phyloP scores from a whole-genome alignment of 2,797 vertebrate species.

The Xenopus petersii region DNA sequence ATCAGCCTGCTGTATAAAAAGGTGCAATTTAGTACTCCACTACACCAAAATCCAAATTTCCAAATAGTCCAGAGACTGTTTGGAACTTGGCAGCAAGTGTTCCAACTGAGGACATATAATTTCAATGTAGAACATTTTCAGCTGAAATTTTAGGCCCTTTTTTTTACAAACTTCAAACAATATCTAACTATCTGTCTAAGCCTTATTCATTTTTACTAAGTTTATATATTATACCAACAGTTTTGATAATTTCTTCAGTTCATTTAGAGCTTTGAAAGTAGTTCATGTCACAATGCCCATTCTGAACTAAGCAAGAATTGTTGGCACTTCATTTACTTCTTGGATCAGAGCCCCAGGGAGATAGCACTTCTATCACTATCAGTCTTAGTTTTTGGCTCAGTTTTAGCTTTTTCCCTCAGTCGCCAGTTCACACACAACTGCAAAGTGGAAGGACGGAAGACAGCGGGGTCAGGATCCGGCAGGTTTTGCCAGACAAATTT shows the following conservation, averaged over 20 bases:
- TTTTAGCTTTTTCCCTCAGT: slow-evolving; percentile 20
- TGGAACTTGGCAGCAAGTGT: too few relatives aligned
- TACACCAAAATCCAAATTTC: too few relatives aligned
- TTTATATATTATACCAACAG: background rate
- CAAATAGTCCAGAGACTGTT: too few relatives aligned
- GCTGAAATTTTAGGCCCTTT: too few relatives aligned
- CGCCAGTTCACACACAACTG: slow-evolving; percentile 35
- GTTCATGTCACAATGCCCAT: background rate
- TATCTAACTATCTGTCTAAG: too few relatives aligned
- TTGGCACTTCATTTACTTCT: slow-evolving; percentile 14
- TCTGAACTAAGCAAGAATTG: slow-evolving; percentile 1
- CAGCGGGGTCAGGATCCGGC: slow-evolving; percentile 34
- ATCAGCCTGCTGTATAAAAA: too few relatives aligned
- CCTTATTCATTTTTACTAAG: too few relatives aligned
- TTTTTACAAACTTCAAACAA: too few relatives aligned
- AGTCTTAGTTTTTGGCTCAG: slow-evolving; percentile 21
- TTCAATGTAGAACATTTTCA: too few relatives aligned
- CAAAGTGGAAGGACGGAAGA: slow-evolving; percentile 24
- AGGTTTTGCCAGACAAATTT: slow-evolving; percentile 27
- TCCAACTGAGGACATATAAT: too few relatives aligned
- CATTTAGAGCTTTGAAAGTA: background rate
- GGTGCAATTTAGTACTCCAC: too few relatives aligned
- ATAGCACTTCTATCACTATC: slow-evolving; percentile 35
- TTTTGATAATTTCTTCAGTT: background rate
- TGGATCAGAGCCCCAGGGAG: slow-evolving; percentile 26